Base-by-base conservation (phyloP, 2,888 invertebrate species). In the Crepidodera aurea region DNA sequence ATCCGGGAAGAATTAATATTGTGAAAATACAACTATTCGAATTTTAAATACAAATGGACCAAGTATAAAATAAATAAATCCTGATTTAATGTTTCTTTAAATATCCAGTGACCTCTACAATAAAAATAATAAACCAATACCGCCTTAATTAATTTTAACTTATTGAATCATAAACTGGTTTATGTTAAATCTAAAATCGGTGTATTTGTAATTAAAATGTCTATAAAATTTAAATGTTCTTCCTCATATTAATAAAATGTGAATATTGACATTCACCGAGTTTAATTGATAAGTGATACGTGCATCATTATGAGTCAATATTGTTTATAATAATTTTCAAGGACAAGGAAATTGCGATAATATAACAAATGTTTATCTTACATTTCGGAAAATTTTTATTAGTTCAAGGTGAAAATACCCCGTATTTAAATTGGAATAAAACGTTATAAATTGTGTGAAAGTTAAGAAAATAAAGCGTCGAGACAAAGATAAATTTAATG, bases 161-260 rank as follows among this genome's bases (percentile, higher is more conserved):
- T 22, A 44, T 16, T 44, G 44, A 13, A 25, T n/a, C 44, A 44
- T 44, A 44, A 19, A 44, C 22, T 44, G 19, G 44, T 44, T 44
- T 22, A 12, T 15, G 4, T 12, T 3, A 7, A 37, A 37, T 12
- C 16, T n/a, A 39, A 39, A 15, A 15, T 39, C 10, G 7, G 16
- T 13, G 6, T 6, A 12, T 2, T 12, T 7, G 39, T 39, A 7
- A 3, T 39, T 1, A 12, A 2, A 39, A 39, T 7, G 16, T 6
- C 15, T 16, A 10, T 2, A 18, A 42, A 16, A 4, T 42, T 18
- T 18, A 40, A 13, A 13, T 13, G 4, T 42, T 19, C 16, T 42
- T 42, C 12, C 42, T 15, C 42, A 15, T 42, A n/a, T 39, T 12
- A 12, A 16, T 15, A 12, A 16, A 12, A 37, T 7, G 13, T 39